phyloP scores from a whole-genome alignment of 2,797 vertebrate species.

The Molossus alvarezi region DNA sequence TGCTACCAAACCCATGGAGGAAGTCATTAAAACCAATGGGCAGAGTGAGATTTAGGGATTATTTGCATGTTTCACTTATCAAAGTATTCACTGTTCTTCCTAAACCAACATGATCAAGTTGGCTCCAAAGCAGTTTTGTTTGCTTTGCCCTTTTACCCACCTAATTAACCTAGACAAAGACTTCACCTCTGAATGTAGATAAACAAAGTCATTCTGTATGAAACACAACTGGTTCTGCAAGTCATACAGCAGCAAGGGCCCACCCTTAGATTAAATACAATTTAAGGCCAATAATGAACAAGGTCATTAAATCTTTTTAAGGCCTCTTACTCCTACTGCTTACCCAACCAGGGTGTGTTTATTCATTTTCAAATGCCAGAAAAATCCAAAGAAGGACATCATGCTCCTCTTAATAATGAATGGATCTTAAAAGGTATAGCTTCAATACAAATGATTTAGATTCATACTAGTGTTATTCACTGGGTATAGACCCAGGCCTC shows the following conservation, averaged over 20 bases:
- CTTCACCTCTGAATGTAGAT: constrained; percentile 77
- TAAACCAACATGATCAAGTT: constrained; percentile 72
- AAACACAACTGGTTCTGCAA: constrained; percentile 79
- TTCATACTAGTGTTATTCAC: constrained; percentile 2
- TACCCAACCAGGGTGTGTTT: not conserved
- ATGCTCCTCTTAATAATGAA: constrained; percentile 26
- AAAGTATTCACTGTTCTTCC: constrained; percentile 60
- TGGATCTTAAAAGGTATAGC: not conserved
- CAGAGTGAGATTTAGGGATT: constrained; percentile 63
- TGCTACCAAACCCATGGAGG: constrained; percentile 47
- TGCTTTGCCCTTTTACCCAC: constrained; percentile 79
- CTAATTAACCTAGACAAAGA: constrained; percentile 81
- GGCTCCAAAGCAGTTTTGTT: constrained; percentile 75
- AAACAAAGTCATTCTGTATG: constrained; percentile 78
- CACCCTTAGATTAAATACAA: constrained; percentile 80
- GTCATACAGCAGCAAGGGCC: constrained; percentile 63
- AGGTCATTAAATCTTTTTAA: constrained; percentile 78
- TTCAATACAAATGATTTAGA: constrained; percentile 34
- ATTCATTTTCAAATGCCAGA: constrained; percentile 65
- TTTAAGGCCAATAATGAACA: constrained; percentile 75
- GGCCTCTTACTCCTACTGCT: constrained; percentile 59
- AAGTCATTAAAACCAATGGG: constrained; percentile 67
- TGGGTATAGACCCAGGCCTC: not conserved
- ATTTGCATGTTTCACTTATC: constrained; percentile 71
- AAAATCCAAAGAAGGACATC: constrained; percentile 61